Conservation (phyloP, 2,888 invertebrate genomes). For the Pachymerium ferrugineum region DNA sequence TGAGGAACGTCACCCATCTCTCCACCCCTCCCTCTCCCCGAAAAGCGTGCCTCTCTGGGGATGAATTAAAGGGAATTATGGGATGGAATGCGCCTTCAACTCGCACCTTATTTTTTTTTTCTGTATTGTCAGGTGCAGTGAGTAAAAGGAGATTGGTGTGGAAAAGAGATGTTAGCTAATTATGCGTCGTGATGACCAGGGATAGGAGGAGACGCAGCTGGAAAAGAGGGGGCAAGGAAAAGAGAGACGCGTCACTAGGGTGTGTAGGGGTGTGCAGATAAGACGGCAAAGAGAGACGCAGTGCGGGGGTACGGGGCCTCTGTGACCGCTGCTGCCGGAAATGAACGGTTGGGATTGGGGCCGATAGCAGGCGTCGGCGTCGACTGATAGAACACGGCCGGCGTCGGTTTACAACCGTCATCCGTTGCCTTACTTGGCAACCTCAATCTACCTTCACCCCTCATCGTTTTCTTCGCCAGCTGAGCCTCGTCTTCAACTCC, state of each 20-base stretch:
- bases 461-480: neutral
- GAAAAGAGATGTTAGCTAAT: slow-evolving; percentile 12
- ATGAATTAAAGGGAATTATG: slow-evolving; percentile 9
- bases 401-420: slow-evolving; percentile 22
- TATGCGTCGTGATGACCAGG: slow-evolving; percentile 18
- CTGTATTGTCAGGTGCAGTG: slow-evolving; percentile 12
- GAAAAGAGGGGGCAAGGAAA: neutral
- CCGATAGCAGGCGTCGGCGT: slow-evolving; percentile 25
- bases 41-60: neutral
- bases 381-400: slow-evolving; percentile 23
- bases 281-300: neutral
- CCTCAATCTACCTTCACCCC: neutral
- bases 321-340: slow-evolving; percentile 27
- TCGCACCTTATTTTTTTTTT: slow-evolving; percentile 7
- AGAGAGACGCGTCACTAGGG: slow-evolving; percentile 12
- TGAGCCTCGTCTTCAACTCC: neutral
- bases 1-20: no score
- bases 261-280: slow-evolving; percentile 6
- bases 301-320: neutral
- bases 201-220: slow-evolving; percentile 16
- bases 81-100: neutral
- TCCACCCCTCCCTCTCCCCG: neutral
- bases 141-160: slow-evolving; percentile 6
- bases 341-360: slow-evolving; percentile 27
- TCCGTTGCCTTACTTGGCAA: neutral